These are phyloP conservation scores for Dicycla oo DNA, from an alignment of 2,888 invertebrate genomes.

Conservation along the genomic window DNA sequence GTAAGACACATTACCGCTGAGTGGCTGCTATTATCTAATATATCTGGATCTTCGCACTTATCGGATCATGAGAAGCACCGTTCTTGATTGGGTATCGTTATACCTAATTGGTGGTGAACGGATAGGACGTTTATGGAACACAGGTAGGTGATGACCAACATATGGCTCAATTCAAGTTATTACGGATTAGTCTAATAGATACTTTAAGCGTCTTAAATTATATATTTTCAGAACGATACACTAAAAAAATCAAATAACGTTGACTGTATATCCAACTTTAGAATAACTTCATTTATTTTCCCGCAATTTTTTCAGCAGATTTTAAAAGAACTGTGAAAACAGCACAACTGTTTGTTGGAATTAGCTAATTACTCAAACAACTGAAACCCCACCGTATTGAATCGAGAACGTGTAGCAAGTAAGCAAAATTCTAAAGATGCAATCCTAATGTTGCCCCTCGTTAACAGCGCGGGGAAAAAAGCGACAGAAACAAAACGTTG, in stretches of 20 bases:
- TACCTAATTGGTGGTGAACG: constrained; percentile 28
- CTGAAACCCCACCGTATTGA: constrained; percentile 36
- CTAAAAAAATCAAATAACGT: not conserved
- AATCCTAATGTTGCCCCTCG: constrained; percentile 73
- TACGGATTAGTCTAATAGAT: not conserved
- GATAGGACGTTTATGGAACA: not conserved
- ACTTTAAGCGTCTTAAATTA: too few species aligned
- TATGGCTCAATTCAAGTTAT: not conserved
- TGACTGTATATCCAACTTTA: not conserved
- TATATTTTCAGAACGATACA: not conserved
- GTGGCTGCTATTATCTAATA: constrained; percentile 43
- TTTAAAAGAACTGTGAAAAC: constrained; percentile 16
- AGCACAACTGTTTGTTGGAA: constrained; percentile 2
- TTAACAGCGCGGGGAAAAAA: constrained; percentile 75
- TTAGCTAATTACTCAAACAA: constrained; percentile 52
- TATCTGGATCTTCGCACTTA: constrained; percentile 46
- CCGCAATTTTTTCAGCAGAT: not conserved
- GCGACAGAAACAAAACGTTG: constrained; percentile 71
- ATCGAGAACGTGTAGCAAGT: constrained; percentile 54
- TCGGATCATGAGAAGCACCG: constrained; percentile 40
- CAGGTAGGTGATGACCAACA: not conserved
- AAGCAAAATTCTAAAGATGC: constrained; percentile 58
- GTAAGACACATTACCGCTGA: constrained; percentile 25
- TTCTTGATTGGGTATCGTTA: constrained; percentile 41
- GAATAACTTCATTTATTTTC: constrained; percentile 2